Evolutionary conservation across 2,888 invertebrate species (phyloP), one percentile per base, ranked within the genome.

Genomic region (Clepsis dumicolana): DNA sequence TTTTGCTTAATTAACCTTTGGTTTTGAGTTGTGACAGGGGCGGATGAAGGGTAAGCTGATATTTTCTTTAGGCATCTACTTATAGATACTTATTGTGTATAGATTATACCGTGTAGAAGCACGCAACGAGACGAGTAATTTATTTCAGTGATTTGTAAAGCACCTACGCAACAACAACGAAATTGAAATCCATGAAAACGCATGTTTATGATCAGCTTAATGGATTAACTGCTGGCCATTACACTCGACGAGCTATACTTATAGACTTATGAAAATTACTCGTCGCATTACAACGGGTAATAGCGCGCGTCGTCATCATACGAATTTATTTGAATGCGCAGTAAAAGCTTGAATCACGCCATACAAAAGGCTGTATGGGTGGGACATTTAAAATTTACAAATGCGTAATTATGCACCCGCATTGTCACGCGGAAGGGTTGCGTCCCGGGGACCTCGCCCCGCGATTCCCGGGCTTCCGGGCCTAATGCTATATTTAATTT

Each of bases 401-500:
- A 93, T 93, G 92, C 93, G 93, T 93, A 92, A 92, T 93, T 93
- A 93, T 93, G 92, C 93, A 90, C 93, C 92, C 92, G 93, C 90
- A 92, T 93, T 93, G 92, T 93, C 91, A 91, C 87, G 86, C 84
- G 82, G 83, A 90, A 90, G 90, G 93, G 92, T 90, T 91, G 85
- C 78, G 79, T 78, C 76, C 75, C 72, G 72, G 82, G 78, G 81
- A 81, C 81, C 81, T 80, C 79, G 78, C 77, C 78, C 74, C 62
- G 73, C 83, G 82, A 80, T 83, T 82, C 77, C 83, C 83, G 83
- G 84, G 91, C 88, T 91, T 91, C 92, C 92, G 91, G 86, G 90
- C 89, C 93, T 93, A 93, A 93, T 93, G 93, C 93, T 93, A 93
- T 93, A 93, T 93, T 93, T 93, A 93, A 93, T 93, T 93, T 93